These are phyloP conservation scores for Temnothorax curvispinosus DNA, from an alignment of 1,140 invertebrate species.

Conservation along the genomic window DNA sequence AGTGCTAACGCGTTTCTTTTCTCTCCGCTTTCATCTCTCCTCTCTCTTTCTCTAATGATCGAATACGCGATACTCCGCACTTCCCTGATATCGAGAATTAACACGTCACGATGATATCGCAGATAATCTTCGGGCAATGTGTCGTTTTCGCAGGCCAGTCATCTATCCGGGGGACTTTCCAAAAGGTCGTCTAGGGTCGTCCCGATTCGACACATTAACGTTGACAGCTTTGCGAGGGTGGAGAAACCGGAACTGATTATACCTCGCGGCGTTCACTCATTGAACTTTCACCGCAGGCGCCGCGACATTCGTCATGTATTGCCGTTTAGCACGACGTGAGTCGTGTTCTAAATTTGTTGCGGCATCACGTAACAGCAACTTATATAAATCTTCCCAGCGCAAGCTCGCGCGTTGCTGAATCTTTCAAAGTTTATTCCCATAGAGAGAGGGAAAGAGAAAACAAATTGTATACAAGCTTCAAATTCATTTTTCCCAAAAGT, in stretches of 20 bases:
- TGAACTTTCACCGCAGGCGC: constrained; percentile 66
- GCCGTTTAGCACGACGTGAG: constrained; percentile 38
- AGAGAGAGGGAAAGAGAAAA: background rate
- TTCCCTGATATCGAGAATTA: constrained; percentile 21
- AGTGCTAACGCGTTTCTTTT: background rate
- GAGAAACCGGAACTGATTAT: constrained; percentile 58
- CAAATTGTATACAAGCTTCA: background rate
- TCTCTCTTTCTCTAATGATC: background rate
- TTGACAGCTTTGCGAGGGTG: constrained; percentile 15
- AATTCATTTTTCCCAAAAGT: constrained; percentile 2
- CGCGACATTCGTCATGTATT: constrained; percentile 27
- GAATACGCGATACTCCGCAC: background rate
- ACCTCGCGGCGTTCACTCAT: constrained; percentile 35
- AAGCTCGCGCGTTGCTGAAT: constrained; percentile 18
- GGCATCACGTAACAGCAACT: constrained; percentile 48
- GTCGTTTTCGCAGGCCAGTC: background rate
- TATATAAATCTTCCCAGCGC: constrained; percentile 44
- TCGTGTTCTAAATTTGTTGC: constrained; percentile 61
- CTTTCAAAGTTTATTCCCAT: constrained; percentile 43
- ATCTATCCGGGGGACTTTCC: constrained; percentile 35
- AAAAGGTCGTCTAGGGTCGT: constrained; percentile 7
- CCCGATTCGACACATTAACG: constrained; percentile 1
- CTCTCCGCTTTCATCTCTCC: background rate
- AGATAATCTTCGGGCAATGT: background rate
- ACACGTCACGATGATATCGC: background rate